These are phyloP conservation scores for Psittacula cyanocephala DNA, from an alignment of 2,113 vertebrate species.

Conservation along the genomic window DNA sequence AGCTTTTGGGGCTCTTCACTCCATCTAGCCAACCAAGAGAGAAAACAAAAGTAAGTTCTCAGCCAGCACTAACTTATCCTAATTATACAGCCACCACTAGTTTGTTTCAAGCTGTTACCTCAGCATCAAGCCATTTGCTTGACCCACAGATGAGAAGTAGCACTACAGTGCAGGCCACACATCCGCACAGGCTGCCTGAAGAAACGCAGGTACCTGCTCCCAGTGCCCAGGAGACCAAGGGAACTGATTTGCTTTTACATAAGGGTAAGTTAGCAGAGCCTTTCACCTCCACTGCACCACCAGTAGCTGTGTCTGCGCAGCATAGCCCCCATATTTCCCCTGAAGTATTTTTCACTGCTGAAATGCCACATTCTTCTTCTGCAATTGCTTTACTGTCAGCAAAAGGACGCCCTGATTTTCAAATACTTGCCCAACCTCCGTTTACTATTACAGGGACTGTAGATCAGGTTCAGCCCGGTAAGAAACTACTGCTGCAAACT, in stretches of 20 bases:
- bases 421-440: neutral
- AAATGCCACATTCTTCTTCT: neutral
- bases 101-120: neutral
- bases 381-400: neutral
- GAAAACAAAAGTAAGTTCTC: neutral
- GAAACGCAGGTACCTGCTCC: neutral
- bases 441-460: neutral
- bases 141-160: neutral
- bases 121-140: rapidly evolving
- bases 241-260: neutral
- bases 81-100: rapidly evolving
- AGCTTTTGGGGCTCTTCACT: neutral
- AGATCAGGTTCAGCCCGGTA: neutral
- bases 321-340: neutral
- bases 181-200: neutral
- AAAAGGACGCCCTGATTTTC: neutral
- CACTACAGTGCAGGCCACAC: neutral
- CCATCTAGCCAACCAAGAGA: neutral
- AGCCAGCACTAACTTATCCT: neutral
- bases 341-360: rapidly evolving
- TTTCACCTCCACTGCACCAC: neutral
- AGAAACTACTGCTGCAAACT: neutral
- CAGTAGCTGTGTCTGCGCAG: neutral
- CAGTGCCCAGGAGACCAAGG: neutral
- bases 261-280: neutral